Evolutionary conservation across 2,888 invertebrate species (phyloP), one percentile per base, ranked within the genome.

Genomic region (Trichopria drosophilae): DNA sequence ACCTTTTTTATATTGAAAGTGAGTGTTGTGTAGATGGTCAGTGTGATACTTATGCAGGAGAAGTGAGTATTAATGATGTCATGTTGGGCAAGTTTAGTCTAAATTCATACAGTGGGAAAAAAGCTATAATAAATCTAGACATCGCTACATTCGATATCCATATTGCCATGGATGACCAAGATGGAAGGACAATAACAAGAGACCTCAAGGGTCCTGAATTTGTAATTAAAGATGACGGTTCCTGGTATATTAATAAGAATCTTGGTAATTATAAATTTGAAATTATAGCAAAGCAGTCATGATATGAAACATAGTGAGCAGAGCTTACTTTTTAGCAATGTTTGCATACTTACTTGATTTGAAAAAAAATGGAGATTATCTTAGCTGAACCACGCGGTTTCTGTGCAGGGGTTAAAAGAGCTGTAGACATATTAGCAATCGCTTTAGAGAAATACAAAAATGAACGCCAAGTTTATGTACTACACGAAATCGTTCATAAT

Each of bases 1-100:
- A 46, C 36, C 46, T 46, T 46, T 46, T 46, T 39, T 46, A 41
- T 41, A 41, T 41, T 41, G 41, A 41, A 41, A 41, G 29, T 41
- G 31, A 29, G 41, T 41, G n/a, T 41, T 41, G 41, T 41, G n/a
- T 41, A 31, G 41, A 41, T 31, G 41, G 28, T 41, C 41, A 29
- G 31, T 41, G 41, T 41, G 41, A 41, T 41, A 31, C 31, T 31
- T 41, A 41, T 41, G 31, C 41, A 41, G 41, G 41, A 31, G 41
- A 28, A 41, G 29, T 41, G 12, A 41, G 41, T 41, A 31, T 41
- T 41, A 41, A 41, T 41, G 41, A 41, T 41, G 29, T 29, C 31
- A 41, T 41, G 41, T 41, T 41, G 31, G 41, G 41, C 41, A 41
- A 41, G 41, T 41, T 41, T 31, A 41, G 41, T 41, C 41, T 41